Conservation (phyloP, 1,140 invertebrate genomes). For the Drosophila gunungcola region DNA sequence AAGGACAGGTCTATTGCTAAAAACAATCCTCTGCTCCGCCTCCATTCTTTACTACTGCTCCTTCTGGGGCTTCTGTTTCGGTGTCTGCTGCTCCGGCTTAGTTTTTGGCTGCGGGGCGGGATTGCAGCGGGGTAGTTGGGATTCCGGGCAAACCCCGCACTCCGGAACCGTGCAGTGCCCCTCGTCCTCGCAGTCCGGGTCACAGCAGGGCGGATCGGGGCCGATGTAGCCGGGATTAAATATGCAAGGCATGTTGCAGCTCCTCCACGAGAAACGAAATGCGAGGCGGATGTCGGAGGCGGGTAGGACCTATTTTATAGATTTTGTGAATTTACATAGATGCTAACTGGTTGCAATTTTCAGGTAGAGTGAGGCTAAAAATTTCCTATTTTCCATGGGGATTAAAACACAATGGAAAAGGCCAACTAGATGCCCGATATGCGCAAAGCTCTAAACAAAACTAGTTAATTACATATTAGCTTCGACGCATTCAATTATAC, state of each 20-base stretch:
- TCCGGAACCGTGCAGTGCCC: slow-evolving; percentile 33
- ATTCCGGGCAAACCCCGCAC: slow-evolving; percentile 53
- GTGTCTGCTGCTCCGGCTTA: background rate
- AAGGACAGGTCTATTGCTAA: background rate
- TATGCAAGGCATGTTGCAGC: slow-evolving; percentile 50
- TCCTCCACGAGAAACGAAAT: slow-evolving; percentile 5
- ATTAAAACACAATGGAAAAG: slow-evolving; percentile 15
- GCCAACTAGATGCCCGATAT: slow-evolving; percentile 36
- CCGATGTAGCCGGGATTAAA: slow-evolving; percentile 73
- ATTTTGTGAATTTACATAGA: slow-evolving; percentile 33
- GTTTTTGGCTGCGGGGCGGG: slow-evolving; percentile 7
- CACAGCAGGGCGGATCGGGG: slow-evolving; percentile 62
- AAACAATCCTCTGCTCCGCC: background rate
- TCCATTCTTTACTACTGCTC: background rate
- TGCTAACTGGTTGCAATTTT: slow-evolving; percentile 5
- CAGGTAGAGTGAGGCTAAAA: background rate
- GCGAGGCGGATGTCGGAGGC: slow-evolving; percentile 14
- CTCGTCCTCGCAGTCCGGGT: slow-evolving; percentile 46
- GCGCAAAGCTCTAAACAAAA: slow-evolving; percentile 12
- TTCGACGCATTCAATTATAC: slow-evolving; percentile 22
- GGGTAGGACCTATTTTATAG: slow-evolving; percentile 36
- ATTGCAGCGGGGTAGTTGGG: slow-evolving; percentile 18
- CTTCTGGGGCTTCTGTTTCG: background rate
- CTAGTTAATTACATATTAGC: slow-evolving; percentile 9
- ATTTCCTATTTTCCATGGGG: slow-evolving; percentile 4